Evolutionary conservation across 2,797 vertebrate genomes (phyloP).

Genomic region (Phalanger gymnotis): DNA sequence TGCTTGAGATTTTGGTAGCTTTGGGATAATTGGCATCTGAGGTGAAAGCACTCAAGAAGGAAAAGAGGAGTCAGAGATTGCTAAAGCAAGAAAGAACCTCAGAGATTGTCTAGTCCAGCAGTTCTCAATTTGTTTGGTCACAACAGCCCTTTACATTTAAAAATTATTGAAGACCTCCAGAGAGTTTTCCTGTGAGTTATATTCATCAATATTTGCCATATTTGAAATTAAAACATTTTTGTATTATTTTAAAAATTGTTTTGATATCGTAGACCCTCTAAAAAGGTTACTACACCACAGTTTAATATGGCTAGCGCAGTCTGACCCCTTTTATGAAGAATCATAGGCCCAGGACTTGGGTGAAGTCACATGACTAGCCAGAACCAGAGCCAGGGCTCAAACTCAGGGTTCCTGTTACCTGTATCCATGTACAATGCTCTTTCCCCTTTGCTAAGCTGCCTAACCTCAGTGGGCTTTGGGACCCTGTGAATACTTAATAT

Average conservation of each 20-base stretch:
- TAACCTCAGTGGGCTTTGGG: background rate
- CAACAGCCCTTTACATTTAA: background rate
- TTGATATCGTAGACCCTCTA: background rate
- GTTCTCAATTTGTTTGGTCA: background rate
- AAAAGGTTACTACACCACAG: background rate
- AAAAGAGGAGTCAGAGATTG: background rate
- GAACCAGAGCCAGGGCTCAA: background rate
- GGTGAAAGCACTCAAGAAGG: background rate
- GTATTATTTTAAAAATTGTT: background rate
- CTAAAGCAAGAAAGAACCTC: background rate
- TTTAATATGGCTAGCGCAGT: background rate
- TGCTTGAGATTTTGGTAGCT: background rate
- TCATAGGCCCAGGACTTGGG: background rate
- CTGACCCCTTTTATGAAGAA: background rate
- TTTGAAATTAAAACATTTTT: background rate
- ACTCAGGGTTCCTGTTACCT: background rate
- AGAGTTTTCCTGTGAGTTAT: background rate
- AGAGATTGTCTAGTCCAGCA: background rate
- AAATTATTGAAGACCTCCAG: background rate
- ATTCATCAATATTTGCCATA: background rate
- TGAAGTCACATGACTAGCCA: background rate
- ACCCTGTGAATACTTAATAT: background rate
- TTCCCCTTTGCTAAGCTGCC: background rate
- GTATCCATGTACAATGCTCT: background rate
- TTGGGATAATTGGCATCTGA: background rate